These are phyloP conservation scores for Macquaria australasica DNA, from an alignment of 2,113 vertebrate species.

Conservation along the genomic window DNA sequence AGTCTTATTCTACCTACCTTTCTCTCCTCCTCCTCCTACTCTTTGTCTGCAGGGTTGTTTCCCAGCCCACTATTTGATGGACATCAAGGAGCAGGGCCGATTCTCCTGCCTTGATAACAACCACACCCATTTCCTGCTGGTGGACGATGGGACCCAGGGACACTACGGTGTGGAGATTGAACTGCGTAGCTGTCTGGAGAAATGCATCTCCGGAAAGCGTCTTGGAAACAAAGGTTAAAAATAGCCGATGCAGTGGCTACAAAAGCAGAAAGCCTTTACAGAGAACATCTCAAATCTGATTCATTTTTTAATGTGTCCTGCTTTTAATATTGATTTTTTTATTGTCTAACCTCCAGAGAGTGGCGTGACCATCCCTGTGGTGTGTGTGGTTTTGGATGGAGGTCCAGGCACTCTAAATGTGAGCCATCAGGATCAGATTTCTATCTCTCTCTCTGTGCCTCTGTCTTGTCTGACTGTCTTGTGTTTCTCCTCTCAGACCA, in stretches of 20 bases:
- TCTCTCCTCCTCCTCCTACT: not conserved
- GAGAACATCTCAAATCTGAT: constrained; percentile 26
- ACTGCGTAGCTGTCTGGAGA: constrained; percentile 90
- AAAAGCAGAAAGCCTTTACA: not conserved
- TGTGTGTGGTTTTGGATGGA: constrained; percentile 95
- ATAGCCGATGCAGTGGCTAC: not conserved
- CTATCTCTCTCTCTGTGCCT: not conserved
- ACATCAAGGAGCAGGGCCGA: constrained; percentile 88
- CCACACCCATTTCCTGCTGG: constrained; percentile 96
- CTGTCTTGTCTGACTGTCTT: not conserved
- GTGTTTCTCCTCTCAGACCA: constrained; percentile 85
- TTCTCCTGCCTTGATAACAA: constrained; percentile 94
- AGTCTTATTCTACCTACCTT: not conserved
- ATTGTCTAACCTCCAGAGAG: constrained; percentile 67
- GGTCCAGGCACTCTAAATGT: constrained; percentile 95
- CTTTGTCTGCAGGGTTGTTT: constrained; percentile 86
- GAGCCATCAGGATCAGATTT: constrained; percentile 72
- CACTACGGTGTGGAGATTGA: constrained; percentile 90
- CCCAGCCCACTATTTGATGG: constrained; percentile 89
- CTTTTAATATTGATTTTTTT: constrained; percentile 20
- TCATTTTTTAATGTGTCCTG: not conserved
- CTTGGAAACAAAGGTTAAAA: constrained; percentile 78
- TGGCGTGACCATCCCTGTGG: constrained; percentile 91
- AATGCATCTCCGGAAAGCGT: constrained; percentile 89
- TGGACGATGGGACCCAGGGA: constrained; percentile 93